These are phyloP conservation scores for Pachyrhynchus sulphureomaculatus DNA, from an alignment of 1,140 invertebrate genomes.

Conservation along the genomic window DNA sequence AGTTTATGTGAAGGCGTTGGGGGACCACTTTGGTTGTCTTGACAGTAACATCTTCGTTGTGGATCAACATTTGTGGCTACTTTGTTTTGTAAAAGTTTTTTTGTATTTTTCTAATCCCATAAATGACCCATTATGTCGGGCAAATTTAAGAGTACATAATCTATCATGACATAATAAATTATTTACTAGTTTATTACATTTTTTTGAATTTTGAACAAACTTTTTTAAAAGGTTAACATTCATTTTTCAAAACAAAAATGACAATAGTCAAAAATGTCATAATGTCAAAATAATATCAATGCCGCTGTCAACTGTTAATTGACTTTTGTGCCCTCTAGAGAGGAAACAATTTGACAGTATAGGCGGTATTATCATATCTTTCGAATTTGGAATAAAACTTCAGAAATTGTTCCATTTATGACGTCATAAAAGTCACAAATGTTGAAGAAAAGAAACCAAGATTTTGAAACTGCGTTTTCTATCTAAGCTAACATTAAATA, in stretches of 20 bases:
- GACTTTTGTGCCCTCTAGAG: too few species aligned
- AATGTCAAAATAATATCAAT: too few species aligned
- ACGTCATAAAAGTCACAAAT: too few species aligned
- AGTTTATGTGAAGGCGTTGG: slow-evolving; percentile 47
- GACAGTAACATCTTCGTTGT: slow-evolving; percentile 23
- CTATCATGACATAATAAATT: slow-evolving; percentile 2
- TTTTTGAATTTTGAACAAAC: slow-evolving; percentile 31
- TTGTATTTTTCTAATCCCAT: background rate
- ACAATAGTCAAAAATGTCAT: background rate
- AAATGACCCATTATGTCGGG: background rate
- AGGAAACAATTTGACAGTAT: too few species aligned
- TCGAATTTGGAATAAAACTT: too few species aligned
- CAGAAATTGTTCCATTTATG: too few species aligned
- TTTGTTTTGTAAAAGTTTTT: background rate
- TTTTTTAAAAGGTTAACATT: slow-evolving; percentile 32
- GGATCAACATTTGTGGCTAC: background rate
- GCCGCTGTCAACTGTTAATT: too few species aligned
- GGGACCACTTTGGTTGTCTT: slow-evolving; percentile 13
- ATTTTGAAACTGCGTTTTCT: too few species aligned
- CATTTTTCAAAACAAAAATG: slow-evolving; percentile 30
- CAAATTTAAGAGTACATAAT: background rate
- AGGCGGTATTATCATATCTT: too few species aligned
- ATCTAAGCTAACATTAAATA: too few species aligned
- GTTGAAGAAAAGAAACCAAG: too few species aligned
- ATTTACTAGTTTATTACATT: slow-evolving; percentile 19